phyloP scores from a whole-genome alignment of 2,888 invertebrate species.

The Himalopsyche tibetana region DNA sequence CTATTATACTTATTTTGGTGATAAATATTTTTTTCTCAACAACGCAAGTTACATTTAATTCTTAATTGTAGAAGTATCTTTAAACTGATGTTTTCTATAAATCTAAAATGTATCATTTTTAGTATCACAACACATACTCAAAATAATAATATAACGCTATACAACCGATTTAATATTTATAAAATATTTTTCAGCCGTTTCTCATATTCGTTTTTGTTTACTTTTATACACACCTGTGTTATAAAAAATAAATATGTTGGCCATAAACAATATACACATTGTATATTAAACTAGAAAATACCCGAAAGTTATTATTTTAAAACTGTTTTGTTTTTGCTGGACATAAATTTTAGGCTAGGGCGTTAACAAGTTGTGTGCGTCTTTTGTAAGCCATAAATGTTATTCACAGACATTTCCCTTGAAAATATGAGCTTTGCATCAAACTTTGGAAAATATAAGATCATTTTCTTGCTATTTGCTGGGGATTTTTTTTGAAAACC shows the following conservation, averaged over 20 bases:
- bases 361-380: slow-evolving; percentile 43
- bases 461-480: slow-evolving; percentile 23
- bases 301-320: slow-evolving; percentile 2
- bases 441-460: slow-evolving; percentile 2
- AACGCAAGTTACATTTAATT: too few species aligned
- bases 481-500: not conserved
- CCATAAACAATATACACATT: not conserved
- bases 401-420: slow-evolving; percentile 32
- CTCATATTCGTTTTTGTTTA: too few species aligned
- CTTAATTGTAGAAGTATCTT: too few species aligned
- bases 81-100: too few species aligned
- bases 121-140: too few species aligned
- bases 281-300: slow-evolving; percentile 23
- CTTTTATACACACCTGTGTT: too few species aligned
- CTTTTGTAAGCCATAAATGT: slow-evolving; percentile 36
- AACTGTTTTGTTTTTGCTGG: slow-evolving; percentile 40
- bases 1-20: too few species aligned
- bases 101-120: too few species aligned
- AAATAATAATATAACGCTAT: too few species aligned
- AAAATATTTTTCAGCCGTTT: too few species aligned
- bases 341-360: slow-evolving; percentile 26
- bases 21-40: too few species aligned
- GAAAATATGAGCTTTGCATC: slow-evolving; percentile 42
- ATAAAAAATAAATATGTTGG: not conserved
- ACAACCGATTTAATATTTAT: too few species aligned